Evolutionary conservation across 2,888 invertebrate genomes (phyloP), one percentile per base, ranked within the genome.

Genomic region (Phragmatobia fuliginosa): DNA sequence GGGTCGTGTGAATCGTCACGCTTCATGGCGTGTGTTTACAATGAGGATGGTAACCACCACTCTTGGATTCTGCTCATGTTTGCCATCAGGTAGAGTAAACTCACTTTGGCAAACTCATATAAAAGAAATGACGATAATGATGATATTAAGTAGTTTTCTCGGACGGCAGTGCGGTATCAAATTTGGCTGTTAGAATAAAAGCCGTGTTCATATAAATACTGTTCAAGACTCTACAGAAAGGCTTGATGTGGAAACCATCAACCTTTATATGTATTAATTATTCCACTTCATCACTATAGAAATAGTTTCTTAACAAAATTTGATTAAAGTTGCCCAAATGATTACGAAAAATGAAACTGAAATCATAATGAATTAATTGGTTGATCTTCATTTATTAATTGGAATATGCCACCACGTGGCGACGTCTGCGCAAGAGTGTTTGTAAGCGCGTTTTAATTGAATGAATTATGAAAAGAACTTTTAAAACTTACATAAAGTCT

Each of bases 341-440:
- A 49, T 63, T 63, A 64, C 63, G 63, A 49, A 33, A 56, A 56
- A 28, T 56, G 28, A 16, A 25, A 6, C 28, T 28, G 56, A 56
- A 63, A 63, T 63, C 32, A 63, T 64, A 52, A 49, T 33, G 7
- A 16, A n/a, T 33, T 14, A 64, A 64, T 64, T 64, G 33, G 28
- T 21, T 21, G 62, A 31, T 41, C 28, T 28, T 21, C 31, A 21
- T n/a, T 52, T 36, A 25, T n/a, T 56, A n/a, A 65, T 11, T 28
- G 10, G 28, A 52, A 52, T 52, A 52, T 25, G 25, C 25, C 52
- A 14, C 52, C 36, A 38, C 36, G 61, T 61, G 61, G 25, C 36
- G 7, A 16, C 60, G 25, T 7, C n/a, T 61, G 60, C 33, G 33
- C n/a, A 33, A 60, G 59, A 33, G n/a, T 52, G 25, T 52, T 52